Evolutionary conservation across 2,113 vertebrate genomes (phyloP).

Genomic region (Sylvicapra grimmia): DNA sequence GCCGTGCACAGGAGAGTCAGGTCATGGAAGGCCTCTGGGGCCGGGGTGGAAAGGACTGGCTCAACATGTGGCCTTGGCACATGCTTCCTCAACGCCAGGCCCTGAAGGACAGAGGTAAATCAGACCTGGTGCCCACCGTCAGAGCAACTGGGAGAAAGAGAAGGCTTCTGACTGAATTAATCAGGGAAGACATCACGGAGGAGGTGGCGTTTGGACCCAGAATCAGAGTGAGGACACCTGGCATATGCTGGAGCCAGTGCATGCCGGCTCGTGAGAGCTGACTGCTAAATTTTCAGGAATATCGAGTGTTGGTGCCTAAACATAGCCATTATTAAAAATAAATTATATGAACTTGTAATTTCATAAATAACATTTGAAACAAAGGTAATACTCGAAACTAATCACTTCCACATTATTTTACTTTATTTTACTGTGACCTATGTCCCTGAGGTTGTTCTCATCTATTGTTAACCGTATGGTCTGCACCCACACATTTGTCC

Average conservation of each 20-base stretch:
- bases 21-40: not conserved
- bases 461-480: not conserved
- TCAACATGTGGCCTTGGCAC: not conserved
- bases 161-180: not conserved
- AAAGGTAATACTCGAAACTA: not conserved
- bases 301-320: not conserved
- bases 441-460: not conserved
- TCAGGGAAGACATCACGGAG: not conserved
- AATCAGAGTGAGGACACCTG: not conserved
- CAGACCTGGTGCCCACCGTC: not conserved
- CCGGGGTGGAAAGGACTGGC: not conserved
- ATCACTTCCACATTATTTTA: not conserved
- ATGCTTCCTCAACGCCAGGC: not conserved
- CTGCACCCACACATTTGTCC: not conserved
- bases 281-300: not conserved
- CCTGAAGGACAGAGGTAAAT: not conserved
- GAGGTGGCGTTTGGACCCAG: not conserved
- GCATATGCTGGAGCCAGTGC: not conserved
- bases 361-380: not conserved
- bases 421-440: not conserved
- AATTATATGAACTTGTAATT: not conserved
- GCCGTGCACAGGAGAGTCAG: not conserved
- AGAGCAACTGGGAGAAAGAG: not conserved
- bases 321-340: not conserved
- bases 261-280: not conserved